phyloP scores from a whole-genome alignment of 2,797 vertebrate genomes.

The Bryconaethiops microstoma region DNA sequence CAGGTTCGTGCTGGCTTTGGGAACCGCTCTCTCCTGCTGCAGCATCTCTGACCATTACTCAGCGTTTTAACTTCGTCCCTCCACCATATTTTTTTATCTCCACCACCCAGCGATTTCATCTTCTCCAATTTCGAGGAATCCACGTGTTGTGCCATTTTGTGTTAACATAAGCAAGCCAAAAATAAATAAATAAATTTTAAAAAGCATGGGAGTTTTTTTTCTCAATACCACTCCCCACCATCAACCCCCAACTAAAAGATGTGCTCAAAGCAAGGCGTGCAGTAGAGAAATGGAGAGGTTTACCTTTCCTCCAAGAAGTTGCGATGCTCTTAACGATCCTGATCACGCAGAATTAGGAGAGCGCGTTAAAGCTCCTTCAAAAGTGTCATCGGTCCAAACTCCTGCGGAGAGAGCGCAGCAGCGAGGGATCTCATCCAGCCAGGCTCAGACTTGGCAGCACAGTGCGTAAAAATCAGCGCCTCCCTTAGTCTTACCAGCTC shows the following conservation, averaged over 20 bases:
- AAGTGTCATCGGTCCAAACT: constrained; percentile 37
- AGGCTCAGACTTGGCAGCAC: constrained; percentile 11
- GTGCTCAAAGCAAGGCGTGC: neutral
- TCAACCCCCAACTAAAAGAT: too few relatives aligned
- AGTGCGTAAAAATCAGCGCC: constrained; percentile 15
- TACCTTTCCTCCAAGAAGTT: constrained; percentile 46
- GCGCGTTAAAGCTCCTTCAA: constrained; percentile 21
- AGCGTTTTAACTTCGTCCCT: constrained; percentile 13
- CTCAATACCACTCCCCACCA: too few relatives aligned
- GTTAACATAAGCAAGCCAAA: neutral
- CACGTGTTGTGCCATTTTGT: neutral
- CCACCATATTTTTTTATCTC: too few relatives aligned
- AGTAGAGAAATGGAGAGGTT: constrained; percentile 13
- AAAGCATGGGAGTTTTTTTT: neutral
- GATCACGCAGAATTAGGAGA: constrained; percentile 1
- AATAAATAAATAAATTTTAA: neutral
- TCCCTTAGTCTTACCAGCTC: constrained; percentile 20
- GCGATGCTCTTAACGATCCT: constrained; percentile 7
- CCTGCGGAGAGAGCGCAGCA: constrained; percentile 3
- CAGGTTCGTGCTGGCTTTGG: constrained; percentile 21
- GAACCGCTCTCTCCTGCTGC: constrained; percentile 22
- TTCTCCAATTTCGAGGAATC: neutral
- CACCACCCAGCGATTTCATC: neutral
- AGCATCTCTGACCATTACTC: constrained; percentile 59
- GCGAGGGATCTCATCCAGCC: neutral